phyloP scores from a whole-genome alignment of 2,888 invertebrate genomes.

The Lithophane leautieri region DNA sequence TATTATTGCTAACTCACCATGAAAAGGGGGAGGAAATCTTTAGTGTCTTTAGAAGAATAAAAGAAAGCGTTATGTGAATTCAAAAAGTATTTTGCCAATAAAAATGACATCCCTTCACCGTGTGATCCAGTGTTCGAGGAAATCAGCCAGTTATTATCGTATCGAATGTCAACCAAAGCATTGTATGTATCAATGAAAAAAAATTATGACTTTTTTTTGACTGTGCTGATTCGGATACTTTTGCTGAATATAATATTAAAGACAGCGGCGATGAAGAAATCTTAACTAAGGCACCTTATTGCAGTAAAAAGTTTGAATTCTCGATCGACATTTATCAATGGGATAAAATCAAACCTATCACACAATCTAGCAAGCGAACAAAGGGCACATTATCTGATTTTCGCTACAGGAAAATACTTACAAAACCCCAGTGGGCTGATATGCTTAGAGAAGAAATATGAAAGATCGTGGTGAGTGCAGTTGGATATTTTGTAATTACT shows the following conservation, averaged over 20 bases:
- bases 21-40: conserved; percentile 4
- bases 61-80: not conserved
- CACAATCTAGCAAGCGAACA: too few species aligned
- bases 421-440: conserved; percentile 40
- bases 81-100: not conserved
- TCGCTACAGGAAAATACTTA: conserved; percentile 7
- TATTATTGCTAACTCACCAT: not conserved
- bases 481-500: conserved; percentile 34
- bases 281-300: conserved; percentile 2
- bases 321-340: conserved; percentile 2
- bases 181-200: too few species aligned
- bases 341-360: not conserved
- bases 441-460: conserved; percentile 36
- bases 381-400: not conserved
- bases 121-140: conserved; percentile 6
- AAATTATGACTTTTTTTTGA: too few species aligned
- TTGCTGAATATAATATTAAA: conserved; percentile 8
- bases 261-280: conserved; percentile 7
- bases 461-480: conserved; percentile 22
- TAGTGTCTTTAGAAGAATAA: conserved; percentile 3
- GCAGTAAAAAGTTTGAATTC: conserved; percentile 8
- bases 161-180: not conserved
- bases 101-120: conserved; percentile 10
- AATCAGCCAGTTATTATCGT: conserved; percentile 2
- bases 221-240: too few species aligned